These are phyloP conservation scores for Neoniphon sammara DNA, from an alignment of 2,797 vertebrate genomes.

Conservation along the genomic window DNA sequence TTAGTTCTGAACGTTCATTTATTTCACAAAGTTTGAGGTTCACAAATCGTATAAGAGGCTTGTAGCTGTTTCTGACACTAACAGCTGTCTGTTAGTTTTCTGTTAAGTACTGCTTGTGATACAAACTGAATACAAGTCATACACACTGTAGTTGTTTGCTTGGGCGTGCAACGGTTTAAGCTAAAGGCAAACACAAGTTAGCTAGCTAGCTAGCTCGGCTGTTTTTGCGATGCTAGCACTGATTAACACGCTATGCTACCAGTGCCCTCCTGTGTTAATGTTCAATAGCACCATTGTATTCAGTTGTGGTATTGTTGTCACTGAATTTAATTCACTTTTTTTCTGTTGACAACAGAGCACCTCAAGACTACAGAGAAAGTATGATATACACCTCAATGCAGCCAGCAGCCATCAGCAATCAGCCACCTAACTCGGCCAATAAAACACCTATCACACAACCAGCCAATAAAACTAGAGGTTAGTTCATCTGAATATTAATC, in stretches of 20 bases:
- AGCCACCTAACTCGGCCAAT: neutral
- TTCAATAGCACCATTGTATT: neutral
- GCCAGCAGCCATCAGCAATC: neutral
- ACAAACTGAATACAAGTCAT: neutral
- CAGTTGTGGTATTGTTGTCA: neutral
- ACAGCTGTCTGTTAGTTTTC: no score
- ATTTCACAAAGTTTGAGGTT: neutral
- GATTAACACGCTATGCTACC: neutral
- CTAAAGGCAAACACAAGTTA: conserved; percentile 14
- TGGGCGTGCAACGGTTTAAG: neutral
- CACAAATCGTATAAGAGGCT: no score
- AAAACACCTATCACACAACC: neutral
- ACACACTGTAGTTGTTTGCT: neutral
- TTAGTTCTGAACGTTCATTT: neutral
- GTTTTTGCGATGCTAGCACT: neutral
- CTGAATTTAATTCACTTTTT: neutral
- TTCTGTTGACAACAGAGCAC: conserved; percentile 42
- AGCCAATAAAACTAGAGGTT: conserved; percentile 20
- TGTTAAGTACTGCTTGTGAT: neutral
- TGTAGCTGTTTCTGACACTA: neutral
- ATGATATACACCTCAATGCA: conserved; percentile 40
- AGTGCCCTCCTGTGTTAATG: neutral
- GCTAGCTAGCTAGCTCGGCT: neutral
- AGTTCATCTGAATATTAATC: neutral
- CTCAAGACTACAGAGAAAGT: conserved; percentile 46